Evolutionary conservation across 2,888 invertebrate genomes (phyloP).

Genomic region (Ernsta delagoae): DNA sequence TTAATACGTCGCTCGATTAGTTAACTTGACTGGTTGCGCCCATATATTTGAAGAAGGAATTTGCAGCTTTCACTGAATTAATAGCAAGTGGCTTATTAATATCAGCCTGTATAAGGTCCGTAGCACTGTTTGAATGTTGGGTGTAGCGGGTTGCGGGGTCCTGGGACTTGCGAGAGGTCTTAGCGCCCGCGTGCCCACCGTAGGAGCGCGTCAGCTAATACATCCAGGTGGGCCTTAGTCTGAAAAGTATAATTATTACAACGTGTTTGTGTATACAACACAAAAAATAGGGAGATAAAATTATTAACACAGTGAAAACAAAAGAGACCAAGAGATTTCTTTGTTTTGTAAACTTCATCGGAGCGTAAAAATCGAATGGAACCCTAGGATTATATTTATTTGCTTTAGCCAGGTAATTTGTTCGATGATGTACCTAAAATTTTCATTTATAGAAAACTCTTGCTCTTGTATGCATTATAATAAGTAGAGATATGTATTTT

Average conservation of each 20-base stretch:
- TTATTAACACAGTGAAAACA: not conserved
- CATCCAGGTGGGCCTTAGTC: slow-evolving; percentile 98
- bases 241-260: slow-evolving; percentile 68
- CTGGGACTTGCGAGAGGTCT: slow-evolving; percentile 51
- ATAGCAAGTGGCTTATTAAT: slow-evolving; percentile 60
- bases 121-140: slow-evolving; percentile 65
- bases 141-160: slow-evolving; percentile 55
- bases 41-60: slow-evolving; percentile 63
- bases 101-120: slow-evolving; percentile 61
- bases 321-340: not conserved
- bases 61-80: slow-evolving; percentile 73
- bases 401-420: too few relatives aligned
- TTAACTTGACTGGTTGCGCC: slow-evolving; percentile 76
- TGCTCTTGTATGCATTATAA: too few relatives aligned
- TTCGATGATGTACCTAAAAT: too few relatives aligned
- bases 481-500: too few relatives aligned
- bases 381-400: too few relatives aligned
- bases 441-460: too few relatives aligned
- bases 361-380: not conserved
- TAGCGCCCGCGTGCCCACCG: slow-evolving; percentile 98
- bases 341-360: not conserved
- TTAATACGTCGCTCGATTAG: slow-evolving; percentile 72
- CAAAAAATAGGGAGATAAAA: not conserved
- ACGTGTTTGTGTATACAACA: too few relatives aligned
- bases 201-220: slow-evolving; percentile 96